A percentile compares a stretch with the other conserved stretches of the same genome.
Conservation (phyloP, 2,797 vertebrate species). For the Allobates femoralis region DNA sequence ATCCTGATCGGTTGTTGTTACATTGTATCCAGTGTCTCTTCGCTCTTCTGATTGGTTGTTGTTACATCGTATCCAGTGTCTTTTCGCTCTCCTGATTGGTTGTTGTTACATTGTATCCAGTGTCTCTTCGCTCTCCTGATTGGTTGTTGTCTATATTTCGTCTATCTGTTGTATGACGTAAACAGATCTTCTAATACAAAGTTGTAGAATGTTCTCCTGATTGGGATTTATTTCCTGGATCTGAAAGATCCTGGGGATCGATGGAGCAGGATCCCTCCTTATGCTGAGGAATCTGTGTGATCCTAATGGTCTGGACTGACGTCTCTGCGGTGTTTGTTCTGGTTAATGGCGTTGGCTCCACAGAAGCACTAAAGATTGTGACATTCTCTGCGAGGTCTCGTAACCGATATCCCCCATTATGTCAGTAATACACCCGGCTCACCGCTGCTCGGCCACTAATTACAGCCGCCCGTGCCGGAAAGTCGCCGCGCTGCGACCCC, state of each 20-base stretch:
- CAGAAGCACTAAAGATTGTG: not conserved
- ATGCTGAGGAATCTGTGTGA: not conserved
- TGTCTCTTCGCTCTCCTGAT: no score
- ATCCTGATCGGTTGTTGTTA: no score
- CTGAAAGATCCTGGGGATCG: not conserved
- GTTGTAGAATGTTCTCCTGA: no score
- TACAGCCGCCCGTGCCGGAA: constrained; percentile 15
- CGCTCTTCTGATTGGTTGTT: no score
- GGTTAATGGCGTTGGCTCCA: not conserved
- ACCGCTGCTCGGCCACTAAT: constrained; percentile 25
- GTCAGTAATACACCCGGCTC: not conserved
- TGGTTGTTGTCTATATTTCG: no score
- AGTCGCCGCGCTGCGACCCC: constrained; percentile 62
- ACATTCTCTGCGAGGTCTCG: not conserved
- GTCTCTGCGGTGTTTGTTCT: not conserved
- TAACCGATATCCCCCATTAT: constrained; percentile 21
- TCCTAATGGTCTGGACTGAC: not conserved
- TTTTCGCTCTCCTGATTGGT: no score
- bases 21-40: no score
- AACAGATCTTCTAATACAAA: no score
- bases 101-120: no score
- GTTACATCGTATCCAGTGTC: no score
- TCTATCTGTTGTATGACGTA: no score
- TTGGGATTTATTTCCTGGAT: not conserved
- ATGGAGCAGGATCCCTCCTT: not conserved